Evolutionary conservation across 1,140 invertebrate genomes (phyloP), one percentile per base, ranked within the genome.

Genomic region (Bilobella aurantiaca): DNA sequence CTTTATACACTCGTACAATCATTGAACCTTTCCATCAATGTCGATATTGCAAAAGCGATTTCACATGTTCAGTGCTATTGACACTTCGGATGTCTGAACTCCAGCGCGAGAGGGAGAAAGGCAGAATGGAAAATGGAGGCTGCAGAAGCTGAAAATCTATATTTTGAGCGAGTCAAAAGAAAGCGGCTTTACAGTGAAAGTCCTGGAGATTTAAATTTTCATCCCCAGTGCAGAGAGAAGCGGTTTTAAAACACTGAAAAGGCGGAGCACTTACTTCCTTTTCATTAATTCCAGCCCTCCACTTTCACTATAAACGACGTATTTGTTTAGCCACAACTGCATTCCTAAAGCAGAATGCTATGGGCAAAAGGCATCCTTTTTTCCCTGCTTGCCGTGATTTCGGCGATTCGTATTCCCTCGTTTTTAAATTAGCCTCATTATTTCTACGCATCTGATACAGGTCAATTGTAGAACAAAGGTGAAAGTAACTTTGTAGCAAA

Each of bases 241-340:
- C 63, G 59, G 59, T 58, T 65, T 65, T 65, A 30, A 59, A 65
- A 65, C 56, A 56, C 2, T 16, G 32, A 65, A 65, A 23, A 53
- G 49, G 49, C 8, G 49, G 49, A 53, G 49, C 25, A 18, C 14
- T 53, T 53, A 18, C 49, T 53, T 53, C 49, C 14, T 53, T 53
- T 53, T 53, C 49, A 53, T 53, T 53, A 53, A 53, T 53, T 53
- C 49, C 49, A 16, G 23, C 8, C 23, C 25, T 23, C 25, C 49
- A 16, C 49, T 53, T 23, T n/a, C n/a, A 12, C 37, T 42, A 42
- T 42, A 12, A 8, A 12, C n/a, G 8, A 53, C 14, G 49, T 53
- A 23, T 12, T 53, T 23, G 37, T 12, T 12, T 42, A 42, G 8
- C 37, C 37, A 42, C n/a, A n/a, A n/a, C n/a, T n/a, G n/a, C n/a